Evolutionary conservation across 2,888 invertebrate genomes (phyloP).

Genomic region (Dynastes tityus): DNA sequence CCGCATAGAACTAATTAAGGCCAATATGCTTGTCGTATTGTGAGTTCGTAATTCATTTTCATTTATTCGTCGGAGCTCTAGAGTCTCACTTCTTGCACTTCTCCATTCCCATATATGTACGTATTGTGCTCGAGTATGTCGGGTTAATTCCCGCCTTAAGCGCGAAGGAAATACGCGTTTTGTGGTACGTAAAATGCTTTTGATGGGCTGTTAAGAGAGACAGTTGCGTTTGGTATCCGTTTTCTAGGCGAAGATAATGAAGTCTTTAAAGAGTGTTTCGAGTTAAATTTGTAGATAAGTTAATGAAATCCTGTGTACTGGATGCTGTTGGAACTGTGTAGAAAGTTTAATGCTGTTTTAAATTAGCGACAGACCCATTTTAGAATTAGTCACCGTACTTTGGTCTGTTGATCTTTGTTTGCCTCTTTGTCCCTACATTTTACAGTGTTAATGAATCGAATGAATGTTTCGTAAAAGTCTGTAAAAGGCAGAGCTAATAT

Average conservation of each 20-base stretch:
- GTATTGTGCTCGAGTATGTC: constrained; percentile 20
- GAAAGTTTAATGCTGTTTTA: background rate
- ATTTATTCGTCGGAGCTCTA: constrained; percentile 25
- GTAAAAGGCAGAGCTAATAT: too few relatives aligned
- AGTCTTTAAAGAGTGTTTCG: constrained; percentile 13
- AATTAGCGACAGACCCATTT: background rate
- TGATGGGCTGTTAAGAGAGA: constrained; percentile 26
- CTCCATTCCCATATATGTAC: constrained; percentile 2
- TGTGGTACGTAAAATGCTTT: constrained; percentile 27
- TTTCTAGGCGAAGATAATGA: background rate
- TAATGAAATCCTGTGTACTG: constrained; percentile 1
- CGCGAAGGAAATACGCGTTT: constrained; percentile 29
- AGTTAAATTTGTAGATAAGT: background rate
- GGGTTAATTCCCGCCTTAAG: constrained; percentile 11
- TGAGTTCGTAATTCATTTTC: constrained; percentile 36
- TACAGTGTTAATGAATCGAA: too few relatives aligned
- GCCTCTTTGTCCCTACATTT: too few relatives aligned
- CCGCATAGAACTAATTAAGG: constrained; percentile 38
- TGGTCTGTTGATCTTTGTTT: background rate
- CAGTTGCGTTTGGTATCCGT: constrained; percentile 14
- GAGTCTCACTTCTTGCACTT: constrained; percentile 14
- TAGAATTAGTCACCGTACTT: background rate
- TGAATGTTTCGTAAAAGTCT: too few relatives aligned
- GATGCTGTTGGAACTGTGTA: background rate
- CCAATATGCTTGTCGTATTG: constrained; percentile 39